A percentile compares a stretch with the other conserved stretches of the same genome.
Evolutionary conservation across 2,797 vertebrate genomes (phyloP).

Genomic region (Rhabdophis nuchalis): DNA sequence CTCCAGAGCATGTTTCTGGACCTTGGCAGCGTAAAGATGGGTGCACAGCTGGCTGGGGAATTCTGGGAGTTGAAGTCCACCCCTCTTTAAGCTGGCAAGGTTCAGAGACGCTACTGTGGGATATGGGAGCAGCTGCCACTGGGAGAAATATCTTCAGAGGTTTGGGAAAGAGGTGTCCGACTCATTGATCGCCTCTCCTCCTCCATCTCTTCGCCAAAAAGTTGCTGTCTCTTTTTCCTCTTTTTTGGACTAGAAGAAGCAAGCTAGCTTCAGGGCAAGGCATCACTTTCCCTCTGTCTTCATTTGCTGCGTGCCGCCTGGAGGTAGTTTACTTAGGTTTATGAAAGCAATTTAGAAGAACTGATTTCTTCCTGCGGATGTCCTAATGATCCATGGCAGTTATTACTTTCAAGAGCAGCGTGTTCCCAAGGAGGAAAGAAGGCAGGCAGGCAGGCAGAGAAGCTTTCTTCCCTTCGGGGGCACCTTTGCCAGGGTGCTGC

Average conservation of each 20-base stretch:
- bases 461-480: neutral
- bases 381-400: neutral
- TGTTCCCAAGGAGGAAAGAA: too few relatives aligned
- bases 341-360: neutral
- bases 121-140: neutral
- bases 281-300: neutral
- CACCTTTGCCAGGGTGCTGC: neutral
- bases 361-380: neutral
- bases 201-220: neutral
- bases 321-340: neutral
- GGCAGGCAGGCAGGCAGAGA: too few relatives aligned
- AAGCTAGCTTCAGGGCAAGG: neutral
- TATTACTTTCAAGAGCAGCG: neutral
- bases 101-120: neutral
- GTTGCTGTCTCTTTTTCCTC: neutral
- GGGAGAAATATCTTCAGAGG: neutral
- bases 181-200: neutral
- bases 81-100: too few relatives aligned
- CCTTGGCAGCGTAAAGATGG: too few relatives aligned
- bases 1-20: too few relatives aligned
- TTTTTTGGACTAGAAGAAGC: neutral
- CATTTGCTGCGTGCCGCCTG: neutral
- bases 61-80: too few relatives aligned
- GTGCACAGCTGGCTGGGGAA: too few relatives aligned
- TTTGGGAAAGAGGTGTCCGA: neutral